Conservation (phyloP, 2,113 vertebrate genomes). For the Dipodomys ordii region DNA sequence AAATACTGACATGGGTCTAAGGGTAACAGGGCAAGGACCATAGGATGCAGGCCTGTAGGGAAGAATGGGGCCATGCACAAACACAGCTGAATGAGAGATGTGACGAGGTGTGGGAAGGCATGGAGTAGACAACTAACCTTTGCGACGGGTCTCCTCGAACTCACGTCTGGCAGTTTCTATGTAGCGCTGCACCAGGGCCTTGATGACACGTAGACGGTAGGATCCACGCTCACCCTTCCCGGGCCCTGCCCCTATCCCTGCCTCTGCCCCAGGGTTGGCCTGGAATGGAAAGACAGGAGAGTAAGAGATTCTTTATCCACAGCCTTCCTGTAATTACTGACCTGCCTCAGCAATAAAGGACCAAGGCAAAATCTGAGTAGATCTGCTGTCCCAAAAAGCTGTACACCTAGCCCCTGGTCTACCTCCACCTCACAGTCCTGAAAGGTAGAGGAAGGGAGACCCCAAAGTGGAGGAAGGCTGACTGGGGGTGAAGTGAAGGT, state of each 20-base stretch:
- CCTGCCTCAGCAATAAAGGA: not conserved
- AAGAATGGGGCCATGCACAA: not conserved
- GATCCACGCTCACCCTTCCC: slow-evolving; percentile 79
- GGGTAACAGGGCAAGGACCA: not conserved
- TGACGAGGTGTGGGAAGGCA: not conserved
- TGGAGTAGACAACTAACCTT: slow-evolving; percentile 86
- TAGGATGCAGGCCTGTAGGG: not conserved
- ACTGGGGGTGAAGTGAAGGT: not conserved
- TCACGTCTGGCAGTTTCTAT: slow-evolving; percentile 92
- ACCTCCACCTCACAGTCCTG: not conserved
- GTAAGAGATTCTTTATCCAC: not conserved
- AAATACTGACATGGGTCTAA: not conserved
- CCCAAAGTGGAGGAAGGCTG: not conserved
- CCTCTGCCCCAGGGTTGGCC: slow-evolving; percentile 69
- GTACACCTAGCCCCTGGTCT: not conserved
- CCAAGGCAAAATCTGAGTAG: not conserved
- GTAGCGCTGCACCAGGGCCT: slow-evolving; percentile 93
- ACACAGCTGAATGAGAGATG: not conserved
- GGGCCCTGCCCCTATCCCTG: slow-evolving; percentile 65
- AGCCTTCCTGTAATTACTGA: not conserved
- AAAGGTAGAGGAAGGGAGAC: not conserved
- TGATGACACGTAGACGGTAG: slow-evolving; percentile 91
- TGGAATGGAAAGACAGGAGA: slow-evolving; percentile 48
- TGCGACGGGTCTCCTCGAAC: slow-evolving; percentile 92
- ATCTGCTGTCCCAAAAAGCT: not conserved